A percentile compares a stretch with the other conserved stretches of the same genome.
phyloP scores from a whole-genome alignment of 2,888 invertebrate genomes.

The Teleiodes luculella region DNA sequence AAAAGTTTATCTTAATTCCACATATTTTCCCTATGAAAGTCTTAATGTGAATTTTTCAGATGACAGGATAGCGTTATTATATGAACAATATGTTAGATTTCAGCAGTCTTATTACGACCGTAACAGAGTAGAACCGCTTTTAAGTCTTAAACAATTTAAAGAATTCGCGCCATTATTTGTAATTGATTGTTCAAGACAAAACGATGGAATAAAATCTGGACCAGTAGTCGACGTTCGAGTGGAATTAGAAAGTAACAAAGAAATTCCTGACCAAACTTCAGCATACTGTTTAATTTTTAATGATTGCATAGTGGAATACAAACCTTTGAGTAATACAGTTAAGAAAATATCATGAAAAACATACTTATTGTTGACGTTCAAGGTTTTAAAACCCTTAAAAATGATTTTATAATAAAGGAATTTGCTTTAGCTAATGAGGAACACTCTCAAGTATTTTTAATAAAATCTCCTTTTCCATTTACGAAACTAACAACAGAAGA shows the following conservation, averaged over 20 bases:
- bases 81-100: conserved; percentile 27
- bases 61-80: conserved; percentile 28
- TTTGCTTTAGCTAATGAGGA: background rate
- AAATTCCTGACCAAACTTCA: conserved; percentile 27
- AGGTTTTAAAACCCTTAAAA: conserved; percentile 14
- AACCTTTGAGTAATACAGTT: conserved; percentile 25
- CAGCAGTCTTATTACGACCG: conserved; percentile 32
- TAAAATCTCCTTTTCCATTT: conserved; percentile 4
- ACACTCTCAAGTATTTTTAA: conserved; percentile 6
- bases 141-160: conserved; percentile 23
- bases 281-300: conserved; percentile 31
- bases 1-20: background rate
- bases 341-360: conserved; percentile 23
- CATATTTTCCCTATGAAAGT: conserved; percentile 31
- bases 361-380: conserved; percentile 12
- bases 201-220: no score
- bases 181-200: conserved; percentile 26
- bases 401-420: conserved; percentile 18
- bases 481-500: background rate
- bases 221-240: conserved; percentile 30
- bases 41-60: conserved; percentile 26
- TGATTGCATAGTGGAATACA: conserved; percentile 29
- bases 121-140: conserved; percentile 24
- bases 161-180: conserved; percentile 27
- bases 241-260: conserved; percentile 28